Conservation (phyloP, 37 sponge, comb jelly and placozoan genomes). For the Petrosia ficiformis region DNA sequence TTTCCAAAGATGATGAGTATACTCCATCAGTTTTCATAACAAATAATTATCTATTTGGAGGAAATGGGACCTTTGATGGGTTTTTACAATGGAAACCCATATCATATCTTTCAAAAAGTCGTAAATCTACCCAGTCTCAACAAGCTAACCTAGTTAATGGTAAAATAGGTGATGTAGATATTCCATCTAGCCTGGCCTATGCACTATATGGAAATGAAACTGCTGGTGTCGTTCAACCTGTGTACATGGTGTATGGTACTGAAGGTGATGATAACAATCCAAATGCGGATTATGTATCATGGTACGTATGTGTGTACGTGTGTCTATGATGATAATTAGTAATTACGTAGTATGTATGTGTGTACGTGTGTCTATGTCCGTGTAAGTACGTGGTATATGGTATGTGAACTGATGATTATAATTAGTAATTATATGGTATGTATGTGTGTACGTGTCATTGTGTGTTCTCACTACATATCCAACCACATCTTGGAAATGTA, state of each 20-base stretch:
- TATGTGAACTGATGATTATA: no score
- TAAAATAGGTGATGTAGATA: not conserved
- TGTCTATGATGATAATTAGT: no score
- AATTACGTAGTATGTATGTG: no score
- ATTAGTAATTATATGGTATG: no score
- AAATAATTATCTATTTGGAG: conserved; percentile 21
- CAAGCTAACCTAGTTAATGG: conserved; percentile 21
- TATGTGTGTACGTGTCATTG: no score
- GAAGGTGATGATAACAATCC: conserved; percentile 47
- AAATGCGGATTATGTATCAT: conserved; percentile 35
- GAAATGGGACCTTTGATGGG: not conserved
- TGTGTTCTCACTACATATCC: no score
- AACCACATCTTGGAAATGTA: no score
- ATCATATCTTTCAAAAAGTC: conserved; percentile 40
- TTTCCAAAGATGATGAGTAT: conserved; percentile 66
- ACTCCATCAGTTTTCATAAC: conserved; percentile 71
- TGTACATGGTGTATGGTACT: conserved; percentile 68
- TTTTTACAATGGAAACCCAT: conserved; percentile 75
- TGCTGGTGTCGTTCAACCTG: conserved; percentile 10
- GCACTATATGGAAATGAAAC: conserved; percentile 28
- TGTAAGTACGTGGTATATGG: no score
- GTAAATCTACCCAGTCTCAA: conserved; percentile 55
- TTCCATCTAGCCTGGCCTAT: conserved; percentile 43
- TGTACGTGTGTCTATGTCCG: no score
- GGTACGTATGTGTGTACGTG: conserved; percentile 66